Conservation (phyloP, 2,113 vertebrate species). For the Eolophus roseicapilla region DNA sequence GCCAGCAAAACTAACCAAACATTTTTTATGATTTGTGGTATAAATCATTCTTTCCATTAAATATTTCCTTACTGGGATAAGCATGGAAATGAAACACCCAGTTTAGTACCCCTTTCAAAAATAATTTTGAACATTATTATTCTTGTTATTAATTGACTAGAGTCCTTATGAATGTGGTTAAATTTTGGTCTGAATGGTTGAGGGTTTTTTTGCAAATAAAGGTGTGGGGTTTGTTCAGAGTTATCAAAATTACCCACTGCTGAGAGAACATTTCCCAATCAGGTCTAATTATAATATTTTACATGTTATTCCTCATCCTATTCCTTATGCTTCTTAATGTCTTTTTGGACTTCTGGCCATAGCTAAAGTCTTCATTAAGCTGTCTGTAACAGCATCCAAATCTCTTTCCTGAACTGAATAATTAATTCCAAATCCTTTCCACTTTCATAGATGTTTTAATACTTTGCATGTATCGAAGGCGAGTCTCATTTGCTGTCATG, state of each 20-base stretch:
- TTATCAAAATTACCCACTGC: background rate
- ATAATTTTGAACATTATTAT: background rate
- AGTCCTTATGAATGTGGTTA: background rate
- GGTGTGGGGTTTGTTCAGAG: background rate
- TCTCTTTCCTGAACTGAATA: conserved; percentile 23
- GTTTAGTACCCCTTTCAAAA: background rate
- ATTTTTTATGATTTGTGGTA: background rate
- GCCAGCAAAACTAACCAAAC: background rate
- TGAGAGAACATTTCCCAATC: background rate
- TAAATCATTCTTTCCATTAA: background rate
- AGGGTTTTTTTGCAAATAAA: rapidly evolving
- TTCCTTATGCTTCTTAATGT: background rate
- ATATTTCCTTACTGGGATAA: background rate
- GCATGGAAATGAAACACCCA: background rate
- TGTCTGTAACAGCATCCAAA: background rate
- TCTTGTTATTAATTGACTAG: background rate
- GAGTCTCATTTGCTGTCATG: background rate
- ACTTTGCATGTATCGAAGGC: background rate
- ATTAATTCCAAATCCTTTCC: background rate
- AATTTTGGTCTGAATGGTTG: background rate
- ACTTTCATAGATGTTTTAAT: background rate
- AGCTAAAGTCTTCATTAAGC: conserved; percentile 27
- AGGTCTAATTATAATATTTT: conserved; percentile 3
- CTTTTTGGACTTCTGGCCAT: background rate
- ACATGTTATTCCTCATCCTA: background rate